Conservation (phyloP, 2,797 vertebrate genomes). For the Stomatorhinus walkeri region DNA sequence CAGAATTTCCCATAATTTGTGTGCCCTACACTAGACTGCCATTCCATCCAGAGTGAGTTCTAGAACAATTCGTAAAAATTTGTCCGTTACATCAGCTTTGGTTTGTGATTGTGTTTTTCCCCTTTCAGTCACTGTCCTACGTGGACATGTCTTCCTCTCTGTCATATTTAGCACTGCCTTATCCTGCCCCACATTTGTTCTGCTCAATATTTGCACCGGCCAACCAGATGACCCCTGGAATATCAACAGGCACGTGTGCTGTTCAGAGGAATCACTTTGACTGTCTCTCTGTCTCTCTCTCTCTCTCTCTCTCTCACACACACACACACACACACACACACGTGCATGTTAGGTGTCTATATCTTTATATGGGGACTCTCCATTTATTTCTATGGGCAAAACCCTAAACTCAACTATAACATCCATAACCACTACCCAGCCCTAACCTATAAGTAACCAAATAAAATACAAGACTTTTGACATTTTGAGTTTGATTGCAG, state of each 20-base stretch:
- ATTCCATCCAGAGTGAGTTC: neutral
- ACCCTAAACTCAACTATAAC: neutral
- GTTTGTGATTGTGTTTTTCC: neutral
- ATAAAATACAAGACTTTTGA: neutral
- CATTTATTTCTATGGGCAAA: neutral
- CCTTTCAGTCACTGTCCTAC: neutral
- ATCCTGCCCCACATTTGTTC: neutral
- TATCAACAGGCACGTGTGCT: neutral
- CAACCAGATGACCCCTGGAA: constrained; percentile 13
- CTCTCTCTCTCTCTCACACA: neutral
- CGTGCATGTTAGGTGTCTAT: neutral
- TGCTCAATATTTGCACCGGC: neutral
- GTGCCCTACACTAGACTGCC: neutral
- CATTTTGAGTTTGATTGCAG: neutral
- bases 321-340: neutral
- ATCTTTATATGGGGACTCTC: neutral
- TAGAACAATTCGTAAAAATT: neutral
- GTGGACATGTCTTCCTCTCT: neutral
- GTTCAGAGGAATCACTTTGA: neutral
- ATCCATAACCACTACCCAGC: neutral
- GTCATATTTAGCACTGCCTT: neutral
- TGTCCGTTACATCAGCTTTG: neutral
- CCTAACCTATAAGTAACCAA: neutral
- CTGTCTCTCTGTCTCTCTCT: neutral
- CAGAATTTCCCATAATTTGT: neutral